Percentiles rank a stretch among this genome's conserved stretches.
Evolutionary conservation across 2,113 vertebrate genomes (phyloP).

Genomic region (Ctenomys sociabilis): DNA sequence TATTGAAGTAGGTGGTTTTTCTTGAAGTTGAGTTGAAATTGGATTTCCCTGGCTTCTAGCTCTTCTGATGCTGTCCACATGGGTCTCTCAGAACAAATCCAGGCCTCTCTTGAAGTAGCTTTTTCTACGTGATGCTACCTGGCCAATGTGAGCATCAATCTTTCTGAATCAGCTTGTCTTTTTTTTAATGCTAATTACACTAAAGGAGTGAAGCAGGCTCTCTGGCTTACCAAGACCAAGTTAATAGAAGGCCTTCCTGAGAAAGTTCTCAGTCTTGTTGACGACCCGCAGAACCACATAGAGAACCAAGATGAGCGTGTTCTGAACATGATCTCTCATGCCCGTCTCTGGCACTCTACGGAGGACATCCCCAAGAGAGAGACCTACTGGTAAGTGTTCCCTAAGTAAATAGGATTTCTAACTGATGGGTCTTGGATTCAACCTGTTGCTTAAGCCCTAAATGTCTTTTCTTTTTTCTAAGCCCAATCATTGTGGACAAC

Average conservation of each 20-base stretch:
- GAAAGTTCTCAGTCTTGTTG: conserved; percentile 82
- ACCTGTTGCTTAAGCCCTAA: background rate
- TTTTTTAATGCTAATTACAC: background rate
- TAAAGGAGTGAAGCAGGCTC: conserved; percentile 93
- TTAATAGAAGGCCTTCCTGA: conserved; percentile 89
- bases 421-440: background rate
- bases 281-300: conserved; percentile 84
- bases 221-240: conserved; percentile 96
- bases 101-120: background rate
- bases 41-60: background rate
- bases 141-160: background rate
- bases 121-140: background rate
- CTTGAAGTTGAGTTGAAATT: conserved; percentile 31
- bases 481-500: conserved; percentile 90
- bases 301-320: conserved; percentile 88
- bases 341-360: conserved; percentile 91
- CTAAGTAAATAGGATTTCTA: background rate
- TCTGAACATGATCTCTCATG: conserved; percentile 86
- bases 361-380: conserved; percentile 85
- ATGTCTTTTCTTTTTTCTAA: conserved; percentile 79
- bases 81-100: background rate
- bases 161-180: background rate
- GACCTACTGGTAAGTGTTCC: conserved; percentile 89
- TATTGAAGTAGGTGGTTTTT: background rate
- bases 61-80: background rate